Percentiles rank a stretch among this genome's conserved stretches.
Evolutionary conservation across 2,888 invertebrate genomes (phyloP).

Genomic region (Onthophagus sagittarius): DNA sequence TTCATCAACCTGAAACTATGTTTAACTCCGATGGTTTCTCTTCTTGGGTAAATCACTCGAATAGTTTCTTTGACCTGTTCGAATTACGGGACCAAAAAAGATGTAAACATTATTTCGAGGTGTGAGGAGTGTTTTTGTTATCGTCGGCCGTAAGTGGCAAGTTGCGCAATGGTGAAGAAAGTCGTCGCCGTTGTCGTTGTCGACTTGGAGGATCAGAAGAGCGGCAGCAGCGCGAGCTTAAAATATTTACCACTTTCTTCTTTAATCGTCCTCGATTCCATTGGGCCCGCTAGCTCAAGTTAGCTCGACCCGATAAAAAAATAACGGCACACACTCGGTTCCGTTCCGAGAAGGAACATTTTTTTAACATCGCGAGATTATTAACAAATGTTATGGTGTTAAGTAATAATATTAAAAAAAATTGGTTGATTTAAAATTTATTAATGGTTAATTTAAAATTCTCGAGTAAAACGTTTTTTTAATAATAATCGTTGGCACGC

Average conservation of each 20-base stretch:
- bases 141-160: slow-evolving; percentile 1
- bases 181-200: neutral
- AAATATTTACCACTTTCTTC: slow-evolving; percentile 14
- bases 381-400: no score
- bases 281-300: slow-evolving; percentile 3
- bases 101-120: neutral
- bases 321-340: slow-evolving; percentile 4
- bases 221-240: slow-evolving; percentile 4
- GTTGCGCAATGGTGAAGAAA: slow-evolving; percentile 9
- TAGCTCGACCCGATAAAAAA: neutral
- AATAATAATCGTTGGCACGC: neutral
- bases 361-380: neutral
- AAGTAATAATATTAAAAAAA: no score
- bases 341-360: slow-evolving; percentile 3
- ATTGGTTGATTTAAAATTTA: no score
- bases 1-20: neutral
- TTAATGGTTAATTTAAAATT: neutral
- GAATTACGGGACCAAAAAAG: neutral
- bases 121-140: neutral
- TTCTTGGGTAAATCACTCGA: neutral
- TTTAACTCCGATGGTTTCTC: neutral
- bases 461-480: neutral
- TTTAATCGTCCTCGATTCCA: slow-evolving; percentile 9
- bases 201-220: neutral
- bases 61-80: neutral